phyloP scores from a whole-genome alignment of 2,797 vertebrate genomes.

The Lerista edwardsae region DNA sequence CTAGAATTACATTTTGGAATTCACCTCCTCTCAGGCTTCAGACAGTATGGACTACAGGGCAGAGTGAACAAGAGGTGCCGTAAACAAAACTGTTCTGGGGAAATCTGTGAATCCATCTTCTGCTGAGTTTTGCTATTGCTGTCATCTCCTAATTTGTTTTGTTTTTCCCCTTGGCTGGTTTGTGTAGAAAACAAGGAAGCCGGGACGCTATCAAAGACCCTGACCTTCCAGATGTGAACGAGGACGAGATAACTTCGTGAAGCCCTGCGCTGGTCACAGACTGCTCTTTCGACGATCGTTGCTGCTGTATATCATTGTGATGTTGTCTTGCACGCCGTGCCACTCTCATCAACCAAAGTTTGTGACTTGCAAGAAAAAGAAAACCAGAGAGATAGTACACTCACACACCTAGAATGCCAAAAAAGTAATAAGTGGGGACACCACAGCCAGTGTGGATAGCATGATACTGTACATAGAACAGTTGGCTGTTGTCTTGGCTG shows the following conservation, averaged over 20 bases:
- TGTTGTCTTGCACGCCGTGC: constrained; percentile 49
- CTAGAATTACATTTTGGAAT: no score
- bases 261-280: constrained; percentile 35
- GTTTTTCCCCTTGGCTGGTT: constrained; percentile 25
- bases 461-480: not conserved
- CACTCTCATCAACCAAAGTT: constrained; percentile 64
- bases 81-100: no score
- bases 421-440: not conserved
- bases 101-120: not conserved
- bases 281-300: constrained; percentile 48
- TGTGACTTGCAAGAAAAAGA: constrained; percentile 44
- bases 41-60: no score
- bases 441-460: not conserved
- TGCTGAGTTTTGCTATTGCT: not conserved
- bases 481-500: not conserved
- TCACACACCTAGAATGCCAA: not conserved
- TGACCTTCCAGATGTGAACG: constrained; percentile 90
- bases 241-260: constrained; percentile 88
- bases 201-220: constrained; percentile 86
- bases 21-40: no score
- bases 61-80: no score
- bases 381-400: fast-evolving
- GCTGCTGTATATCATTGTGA: constrained; percentile 44
- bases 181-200: constrained; percentile 86
- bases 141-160: not conserved